These are phyloP conservation scores for Heliocidaris erythrogramma DNA, from an alignment of 35 echinoderm and acorn worm species.

Conservation along the genomic window DNA sequence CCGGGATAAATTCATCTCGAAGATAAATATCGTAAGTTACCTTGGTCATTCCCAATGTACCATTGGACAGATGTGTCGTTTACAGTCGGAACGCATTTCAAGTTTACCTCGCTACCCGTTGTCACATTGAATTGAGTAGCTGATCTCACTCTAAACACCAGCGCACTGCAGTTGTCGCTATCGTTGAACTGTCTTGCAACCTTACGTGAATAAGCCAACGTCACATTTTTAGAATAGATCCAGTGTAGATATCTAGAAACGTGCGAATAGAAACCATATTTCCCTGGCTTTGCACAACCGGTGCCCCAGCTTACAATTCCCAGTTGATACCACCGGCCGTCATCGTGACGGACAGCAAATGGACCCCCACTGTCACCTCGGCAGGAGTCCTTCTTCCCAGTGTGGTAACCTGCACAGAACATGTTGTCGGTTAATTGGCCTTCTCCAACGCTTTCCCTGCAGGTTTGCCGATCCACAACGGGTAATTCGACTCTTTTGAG, in stretches of 20 bases:
- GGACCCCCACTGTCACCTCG: no score
- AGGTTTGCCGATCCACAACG: conserved; percentile 53
- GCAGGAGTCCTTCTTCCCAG: no score
- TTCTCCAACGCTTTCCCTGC: neutral
- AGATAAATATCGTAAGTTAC: no score
- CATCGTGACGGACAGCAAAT: conserved; percentile 44
- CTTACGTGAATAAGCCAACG: neutral
- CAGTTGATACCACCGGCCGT: conserved; percentile 50
- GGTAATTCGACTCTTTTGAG: conserved; percentile 80
- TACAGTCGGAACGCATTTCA: neutral
- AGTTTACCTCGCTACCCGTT: neutral
- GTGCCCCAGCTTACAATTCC: conserved; percentile 64
- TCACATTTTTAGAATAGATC: conserved; percentile 35
- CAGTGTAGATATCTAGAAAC: conserved; percentile 73
- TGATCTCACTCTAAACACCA: neutral
- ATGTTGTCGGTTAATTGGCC: no score
- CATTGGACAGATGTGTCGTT: neutral
- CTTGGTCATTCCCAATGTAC: neutral
- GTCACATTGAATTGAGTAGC: neutral
- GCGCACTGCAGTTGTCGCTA: neutral
- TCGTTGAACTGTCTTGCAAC: neutral
- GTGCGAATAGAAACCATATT: conserved; percentile 88
- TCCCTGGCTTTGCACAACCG: conserved; percentile 65
- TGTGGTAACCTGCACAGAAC: no score
- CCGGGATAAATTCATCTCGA: no score